Evolutionary conservation across 2,888 invertebrate genomes (phyloP), one percentile per base, ranked within the genome.

Genomic region (Epinotia nisella): DNA sequence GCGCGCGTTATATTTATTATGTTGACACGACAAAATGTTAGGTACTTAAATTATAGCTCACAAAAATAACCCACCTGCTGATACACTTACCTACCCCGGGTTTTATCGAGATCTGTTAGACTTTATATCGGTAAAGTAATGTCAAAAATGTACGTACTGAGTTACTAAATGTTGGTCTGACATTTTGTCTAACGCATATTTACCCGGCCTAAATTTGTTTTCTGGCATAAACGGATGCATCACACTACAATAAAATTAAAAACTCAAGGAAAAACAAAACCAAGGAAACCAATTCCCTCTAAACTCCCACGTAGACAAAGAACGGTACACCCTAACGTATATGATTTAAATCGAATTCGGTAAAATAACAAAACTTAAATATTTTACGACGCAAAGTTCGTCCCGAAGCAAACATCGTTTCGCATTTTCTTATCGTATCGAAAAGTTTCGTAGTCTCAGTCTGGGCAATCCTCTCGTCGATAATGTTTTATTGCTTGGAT

Each of bases 381-480:
- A 72, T 72, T 72, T 72, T 67, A 72, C 67, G 66, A 60, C 60
- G 71, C 55, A 72, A 72, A 72, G 67, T 58, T 51, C 64, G 61
- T 67, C 61, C 67, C 67, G 67, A 55, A 72, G 71, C 71, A 67
- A 72, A 72, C 71, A 72, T 67, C 71, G 71, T 51, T 72, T 60
- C 67, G 71, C 71, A 72, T 72, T 72, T 72, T 72, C 71, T 72
- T 72, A 72, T 72, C 71, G 71, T 61, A 72, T 67, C 60, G 71
- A 55, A 60, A 71, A 72, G 71, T 72, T 72, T 72, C 56, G 60
- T 61, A 72, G 71, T 66, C 71, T 49, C 60, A 67, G 71, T 60
- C 71, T 58, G 71, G 61, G 67, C 67, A 72, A 67, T 67, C 61
- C 71, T 66, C 71, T 66, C 71, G 66, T 72, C 61, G 61, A 72